These are phyloP conservation scores for Xestobium rufovillosum DNA, from an alignment of 2,888 invertebrate species.

Conservation along the genomic window DNA sequence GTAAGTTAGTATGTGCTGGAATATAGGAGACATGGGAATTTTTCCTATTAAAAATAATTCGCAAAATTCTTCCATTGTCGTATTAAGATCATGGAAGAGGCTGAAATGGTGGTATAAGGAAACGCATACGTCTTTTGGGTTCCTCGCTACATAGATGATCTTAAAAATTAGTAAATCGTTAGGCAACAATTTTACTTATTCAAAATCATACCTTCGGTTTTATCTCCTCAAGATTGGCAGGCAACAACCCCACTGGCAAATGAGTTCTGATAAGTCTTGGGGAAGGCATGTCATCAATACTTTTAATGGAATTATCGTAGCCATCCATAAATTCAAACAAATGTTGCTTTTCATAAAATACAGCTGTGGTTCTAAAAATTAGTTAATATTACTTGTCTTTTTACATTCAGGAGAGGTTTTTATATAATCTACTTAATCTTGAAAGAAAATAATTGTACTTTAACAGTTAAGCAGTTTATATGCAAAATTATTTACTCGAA, in stretches of 20 bases:
- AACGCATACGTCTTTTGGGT: constrained; percentile 85
- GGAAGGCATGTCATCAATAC: constrained; percentile 55
- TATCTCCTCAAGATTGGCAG: constrained; percentile 52
- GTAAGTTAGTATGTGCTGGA: constrained; percentile 56
- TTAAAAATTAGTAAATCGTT: constrained; percentile 34
- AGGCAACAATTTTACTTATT: not conserved
- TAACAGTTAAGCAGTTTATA: too few species aligned
- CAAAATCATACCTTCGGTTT: constrained; percentile 60
- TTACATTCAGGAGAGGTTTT: too few species aligned
- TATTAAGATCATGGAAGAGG: constrained; percentile 54
- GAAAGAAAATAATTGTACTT: too few species aligned
- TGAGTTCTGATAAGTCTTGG: constrained; percentile 72
- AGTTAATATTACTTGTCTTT: too few species aligned
- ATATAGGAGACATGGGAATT: constrained; percentile 57
- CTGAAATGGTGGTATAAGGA: constrained; percentile 81
- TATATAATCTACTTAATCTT: too few species aligned
- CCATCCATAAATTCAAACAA: too few species aligned
- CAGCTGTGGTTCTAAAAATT: too few species aligned
- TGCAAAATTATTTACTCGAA: constrained; percentile 52
- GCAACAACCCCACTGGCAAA: constrained; percentile 64
- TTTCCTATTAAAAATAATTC: constrained; percentile 63
- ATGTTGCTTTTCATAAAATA: too few species aligned
- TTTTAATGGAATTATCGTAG: constrained; percentile 66
- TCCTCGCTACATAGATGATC: constrained; percentile 81
- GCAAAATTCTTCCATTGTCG: constrained; percentile 65